Base-by-base conservation (phyloP, 2,888 invertebrate genomes). In the Sesia apiformis region DNA sequence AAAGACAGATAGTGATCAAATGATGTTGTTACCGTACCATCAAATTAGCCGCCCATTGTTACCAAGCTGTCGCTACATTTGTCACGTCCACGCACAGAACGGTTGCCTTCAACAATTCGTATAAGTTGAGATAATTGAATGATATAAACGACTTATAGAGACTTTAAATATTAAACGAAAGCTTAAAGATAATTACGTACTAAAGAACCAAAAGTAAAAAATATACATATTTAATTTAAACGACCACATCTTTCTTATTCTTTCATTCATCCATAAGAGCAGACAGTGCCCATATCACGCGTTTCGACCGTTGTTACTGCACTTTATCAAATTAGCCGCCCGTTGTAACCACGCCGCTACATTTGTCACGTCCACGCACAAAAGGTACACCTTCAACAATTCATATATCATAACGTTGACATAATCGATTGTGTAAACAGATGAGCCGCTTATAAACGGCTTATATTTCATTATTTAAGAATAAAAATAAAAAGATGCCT, bases 301-400 rank as follows among this genome's bases (percentile, higher is more conserved):
- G 5, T 23, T 8, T 23, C 46, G 46, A 23, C 23, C 23, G 23
- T 23, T 23, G 23, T 23, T 23, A 46, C 46, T 63, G 60, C 60
- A 57, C 59, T 63, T 69, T 65, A 65, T 68, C 67, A 67, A 71
- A 67, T 71, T 66, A 70, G 64, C 60, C 56, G 60, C 57, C 58
- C 61, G 57, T 61, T 54, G 58, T 62, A 60, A 55, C 60, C 60
- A 55, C 55, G 54, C 59, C 38, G 39, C 50, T 38, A 50, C 50
- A 50, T 58, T 58, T 58, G 58, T 58, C 56, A 57, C 51, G 52
- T 50, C 50, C 38, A 55, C 56, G 54, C 53, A 53, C 43, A 54
- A 56, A 52, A 52, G 53, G 55, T 53, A 54, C 59, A 59, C 39
- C 8, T 5, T 61, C 57, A 60, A 58, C 59, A 61, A 61, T 59